These are phyloP conservation scores for Spodoptera litura DNA, from an alignment of 1,140 invertebrate species.

Conservation along the genomic window DNA sequence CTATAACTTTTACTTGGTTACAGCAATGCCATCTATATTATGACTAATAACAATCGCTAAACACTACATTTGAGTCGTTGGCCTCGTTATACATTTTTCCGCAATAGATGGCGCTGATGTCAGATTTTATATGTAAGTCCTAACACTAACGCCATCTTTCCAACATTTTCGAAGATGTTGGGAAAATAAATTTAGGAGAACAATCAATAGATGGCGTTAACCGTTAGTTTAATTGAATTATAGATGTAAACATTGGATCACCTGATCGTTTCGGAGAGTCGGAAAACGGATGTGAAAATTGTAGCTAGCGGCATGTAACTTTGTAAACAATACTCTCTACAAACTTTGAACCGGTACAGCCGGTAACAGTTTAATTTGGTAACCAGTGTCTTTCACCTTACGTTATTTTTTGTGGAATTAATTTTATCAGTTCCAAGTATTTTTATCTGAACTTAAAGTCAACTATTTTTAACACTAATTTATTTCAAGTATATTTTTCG, in stretches of 20 bases:
- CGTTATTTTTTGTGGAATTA: background rate
- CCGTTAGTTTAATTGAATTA: no score
- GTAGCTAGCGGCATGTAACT: background rate
- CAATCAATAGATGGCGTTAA: constrained; percentile 11
- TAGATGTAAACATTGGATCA: constrained; percentile 8
- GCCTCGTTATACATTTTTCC: no score
- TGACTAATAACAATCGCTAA: no score
- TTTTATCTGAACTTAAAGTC: no score
- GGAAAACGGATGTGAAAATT: background rate
- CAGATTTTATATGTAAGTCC: no score
- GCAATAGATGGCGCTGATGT: no score
- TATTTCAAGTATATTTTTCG: no score
- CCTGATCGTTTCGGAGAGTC: constrained; percentile 5
- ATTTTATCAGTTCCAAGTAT: background rate
- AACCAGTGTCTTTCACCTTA: background rate
- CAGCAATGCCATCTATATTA: no score
- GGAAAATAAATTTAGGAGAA: background rate
- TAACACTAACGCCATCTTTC: background rate
- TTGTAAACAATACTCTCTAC: constrained; percentile 26
- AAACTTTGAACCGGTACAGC: background rate
- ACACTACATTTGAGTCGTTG: no score
- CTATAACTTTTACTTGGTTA: no score
- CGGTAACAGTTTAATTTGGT: constrained; percentile 3
- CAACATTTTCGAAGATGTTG: background rate
- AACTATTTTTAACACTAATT: no score